These are phyloP conservation scores for Coendou prehensilis DNA, from an alignment of 2,797 vertebrate genomes.

Conservation along the genomic window DNA sequence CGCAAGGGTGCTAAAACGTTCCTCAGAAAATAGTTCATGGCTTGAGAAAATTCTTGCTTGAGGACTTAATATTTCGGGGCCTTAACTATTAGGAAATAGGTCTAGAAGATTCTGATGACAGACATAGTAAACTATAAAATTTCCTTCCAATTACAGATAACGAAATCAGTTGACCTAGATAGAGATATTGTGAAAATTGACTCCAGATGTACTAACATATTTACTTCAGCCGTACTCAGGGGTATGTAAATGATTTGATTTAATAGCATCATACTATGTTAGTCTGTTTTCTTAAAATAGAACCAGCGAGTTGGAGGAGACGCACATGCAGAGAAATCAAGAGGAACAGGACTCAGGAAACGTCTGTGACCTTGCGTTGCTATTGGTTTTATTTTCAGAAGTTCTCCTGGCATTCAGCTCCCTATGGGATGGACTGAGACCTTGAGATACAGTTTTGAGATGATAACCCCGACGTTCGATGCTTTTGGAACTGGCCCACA, in stretches of 20 bases:
- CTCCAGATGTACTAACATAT: neutral
- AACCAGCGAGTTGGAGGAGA: neutral
- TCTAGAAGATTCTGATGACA: neutral
- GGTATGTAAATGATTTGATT: neutral
- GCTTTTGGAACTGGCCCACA: neutral
- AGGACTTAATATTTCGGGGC: neutral
- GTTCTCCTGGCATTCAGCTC: neutral
- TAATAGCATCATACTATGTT: neutral
- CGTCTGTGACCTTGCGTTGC: neutral
- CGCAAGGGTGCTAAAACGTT: neutral
- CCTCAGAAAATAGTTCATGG: neutral
- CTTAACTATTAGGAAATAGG: neutral
- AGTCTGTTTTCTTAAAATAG: constrained; percentile 43
- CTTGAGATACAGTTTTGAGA: neutral
- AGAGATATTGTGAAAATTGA: constrained; percentile 1
- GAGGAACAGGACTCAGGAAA: neutral
- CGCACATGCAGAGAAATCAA: neutral
- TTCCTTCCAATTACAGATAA: neutral
- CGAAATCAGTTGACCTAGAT: neutral
- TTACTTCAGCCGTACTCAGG: neutral
- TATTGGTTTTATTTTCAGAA: constrained; percentile 10
- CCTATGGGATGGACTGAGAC: neutral
- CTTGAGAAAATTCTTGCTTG: neutral
- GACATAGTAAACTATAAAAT: neutral
- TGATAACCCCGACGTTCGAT: neutral